Evolutionary conservation across 2,888 invertebrate species (phyloP).

Genomic region (Mylabris sibirica): DNA sequence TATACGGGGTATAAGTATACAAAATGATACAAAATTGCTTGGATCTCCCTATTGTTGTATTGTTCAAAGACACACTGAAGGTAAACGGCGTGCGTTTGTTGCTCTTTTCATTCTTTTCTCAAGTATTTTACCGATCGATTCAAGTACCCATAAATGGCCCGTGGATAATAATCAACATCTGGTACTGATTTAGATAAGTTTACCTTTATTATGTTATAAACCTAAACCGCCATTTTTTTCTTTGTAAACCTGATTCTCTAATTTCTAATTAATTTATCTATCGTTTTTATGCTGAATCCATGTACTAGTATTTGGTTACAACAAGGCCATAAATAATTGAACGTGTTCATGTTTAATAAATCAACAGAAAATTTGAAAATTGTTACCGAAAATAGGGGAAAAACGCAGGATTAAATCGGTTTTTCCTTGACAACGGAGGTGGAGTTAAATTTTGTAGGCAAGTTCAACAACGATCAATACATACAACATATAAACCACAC

Average conservation of each 20-base stretch:
- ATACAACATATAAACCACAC: background rate
- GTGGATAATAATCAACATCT: background rate
- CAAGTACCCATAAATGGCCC: conserved; percentile 13
- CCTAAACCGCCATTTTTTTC: background rate
- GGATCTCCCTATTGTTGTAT: conserved; percentile 8
- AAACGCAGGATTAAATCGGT: background rate
- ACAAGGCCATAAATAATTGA: background rate
- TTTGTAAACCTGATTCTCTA: background rate
- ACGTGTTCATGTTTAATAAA: background rate
- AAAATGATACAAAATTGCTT: conserved; percentile 14
- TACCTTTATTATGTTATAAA: background rate
- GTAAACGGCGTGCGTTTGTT: conserved; percentile 11
- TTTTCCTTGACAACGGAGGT: background rate
- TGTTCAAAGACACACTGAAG: background rate
- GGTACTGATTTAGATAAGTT: background rate
- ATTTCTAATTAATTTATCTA: background rate
- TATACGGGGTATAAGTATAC: conserved; percentile 25
- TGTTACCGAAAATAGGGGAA: background rate
- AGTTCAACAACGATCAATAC: conserved; percentile 7
- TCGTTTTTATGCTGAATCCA: background rate
- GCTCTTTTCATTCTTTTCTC: background rate
- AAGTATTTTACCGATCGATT: background rate
- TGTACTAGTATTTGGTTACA: background rate
- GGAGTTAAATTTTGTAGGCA: background rate
- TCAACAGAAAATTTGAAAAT: background rate